phyloP scores from a whole-genome alignment of 2,888 invertebrate species.

The Galeopsomyia nigrocyanea region DNA sequence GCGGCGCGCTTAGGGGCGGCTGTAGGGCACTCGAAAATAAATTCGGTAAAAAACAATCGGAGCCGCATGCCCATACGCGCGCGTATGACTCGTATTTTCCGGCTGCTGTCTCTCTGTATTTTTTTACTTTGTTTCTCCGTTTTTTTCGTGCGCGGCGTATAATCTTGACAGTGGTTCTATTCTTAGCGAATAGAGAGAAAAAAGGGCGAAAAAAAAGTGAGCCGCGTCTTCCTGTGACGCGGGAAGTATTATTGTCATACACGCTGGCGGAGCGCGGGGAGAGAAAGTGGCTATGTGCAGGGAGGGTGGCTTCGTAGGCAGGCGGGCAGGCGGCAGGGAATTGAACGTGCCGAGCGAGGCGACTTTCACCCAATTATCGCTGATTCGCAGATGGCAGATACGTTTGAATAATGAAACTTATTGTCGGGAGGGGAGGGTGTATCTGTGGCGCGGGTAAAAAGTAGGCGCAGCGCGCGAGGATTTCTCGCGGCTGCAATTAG shows the following conservation, averaged over 20 bases:
- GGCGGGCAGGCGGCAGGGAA: not conserved
- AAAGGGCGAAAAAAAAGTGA: constrained; percentile 5
- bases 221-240: constrained; percentile 17
- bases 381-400: too few relatives aligned
- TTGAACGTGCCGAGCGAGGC: too few relatives aligned
- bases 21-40: constrained; percentile 30
- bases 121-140: constrained; percentile 19
- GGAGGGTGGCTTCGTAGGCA: not conserved
- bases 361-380: too few relatives aligned
- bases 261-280: constrained; percentile 5
- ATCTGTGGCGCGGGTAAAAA: too few relatives aligned
- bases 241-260: too few relatives aligned
- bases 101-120: constrained; percentile 16
- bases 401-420: too few relatives aligned
- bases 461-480: too few relatives aligned
- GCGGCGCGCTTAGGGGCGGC: not conserved
- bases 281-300: constrained; percentile 2
- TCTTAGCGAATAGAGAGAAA: constrained; percentile 21
- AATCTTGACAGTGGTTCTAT: constrained; percentile 27
- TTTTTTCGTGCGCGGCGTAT: not conserved
- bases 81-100: too few relatives aligned
- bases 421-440: too few relatives aligned
- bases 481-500: too few relatives aligned
- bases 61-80: constrained; percentile 23
- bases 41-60: constrained; percentile 29